Evolutionary conservation across 2,888 invertebrate genomes (phyloP), one percentile per base, ranked within the genome.

Genomic region (Agrenia bidenticulata): DNA sequence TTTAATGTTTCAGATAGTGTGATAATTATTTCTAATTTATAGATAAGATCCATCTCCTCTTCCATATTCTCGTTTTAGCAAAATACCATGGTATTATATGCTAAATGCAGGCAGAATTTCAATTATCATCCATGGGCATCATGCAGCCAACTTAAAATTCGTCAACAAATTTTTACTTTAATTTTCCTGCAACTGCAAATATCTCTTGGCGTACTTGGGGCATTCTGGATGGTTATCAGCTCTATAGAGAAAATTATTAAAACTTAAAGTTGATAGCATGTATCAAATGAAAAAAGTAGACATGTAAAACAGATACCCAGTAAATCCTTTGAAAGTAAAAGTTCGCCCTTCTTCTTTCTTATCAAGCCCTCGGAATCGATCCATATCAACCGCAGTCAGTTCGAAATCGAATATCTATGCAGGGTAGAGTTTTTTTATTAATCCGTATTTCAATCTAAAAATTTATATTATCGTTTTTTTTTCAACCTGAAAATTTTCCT

Each of bases 361-460:
- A 79, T 93, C 89, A 59, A 91, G 79, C 0, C 79, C 80, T 32
- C 83, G 82, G 58, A 93, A 78, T 57, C 82, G 81, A 0, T 80
- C 76, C 81, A 89, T 84, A 77, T 92, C 90, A 0, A 82, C 80
- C 0, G 82, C 78, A 50, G 81, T 83, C 50, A 92, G 79, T 73
- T 84, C 80, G 78, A 91, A 92, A 80, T 88, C 86, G 79, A 90
- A 90, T n/a, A 80, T 75, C 78, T 83, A 73, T 5, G 11, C n/a
- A n/a, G n/a, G n/a, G 7, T 15, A 49, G 17, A 49, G 7, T 15
- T 15, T 49, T 15, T 49, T 17, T 49, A 9, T 17, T 15, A 49
- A n/a, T 11, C 17, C 5, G 19, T 17, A 15, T 49, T 15, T 15
- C 17, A 49, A 15, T 49, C 15, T 15, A 11, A 39, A 15, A 39